A percentile compares a stretch with the other conserved stretches of the same genome.
Conservation (phyloP, 2,113 vertebrate species). For the Apteryx mantelli region DNA sequence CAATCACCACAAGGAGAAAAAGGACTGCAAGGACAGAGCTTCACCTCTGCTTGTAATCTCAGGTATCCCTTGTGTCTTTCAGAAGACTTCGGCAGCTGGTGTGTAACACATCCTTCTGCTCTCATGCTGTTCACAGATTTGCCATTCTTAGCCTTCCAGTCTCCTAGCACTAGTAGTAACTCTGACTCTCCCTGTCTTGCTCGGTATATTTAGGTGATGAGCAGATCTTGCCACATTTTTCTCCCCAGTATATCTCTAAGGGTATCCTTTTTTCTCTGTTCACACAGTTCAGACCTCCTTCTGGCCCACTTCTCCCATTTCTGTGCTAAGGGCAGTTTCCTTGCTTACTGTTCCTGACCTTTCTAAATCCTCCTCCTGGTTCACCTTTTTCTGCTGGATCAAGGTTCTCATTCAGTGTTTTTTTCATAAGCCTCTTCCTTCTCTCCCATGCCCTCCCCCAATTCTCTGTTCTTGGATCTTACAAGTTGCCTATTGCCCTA, state of each 20-base stretch:
- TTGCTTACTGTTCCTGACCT: background rate
- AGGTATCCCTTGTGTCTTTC: background rate
- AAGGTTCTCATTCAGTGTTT: background rate
- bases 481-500: background rate
- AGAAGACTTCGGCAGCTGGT: background rate
- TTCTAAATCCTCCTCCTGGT: background rate
- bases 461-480: background rate
- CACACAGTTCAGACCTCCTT: background rate
- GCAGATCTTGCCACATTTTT: background rate
- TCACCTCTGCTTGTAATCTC: background rate
- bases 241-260: background rate
- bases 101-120: background rate
- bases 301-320: background rate
- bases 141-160: background rate
- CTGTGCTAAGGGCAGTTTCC: background rate
- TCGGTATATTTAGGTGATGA: background rate
- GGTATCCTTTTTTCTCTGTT: background rate
- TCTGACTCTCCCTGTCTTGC: background rate
- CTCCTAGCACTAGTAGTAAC: background rate
- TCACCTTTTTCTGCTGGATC: background rate
- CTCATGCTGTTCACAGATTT: background rate
- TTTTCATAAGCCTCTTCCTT: background rate
- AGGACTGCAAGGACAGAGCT: background rate
- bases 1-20: background rate
- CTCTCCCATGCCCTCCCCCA: background rate